Conservation (phyloP, 2,888 invertebrate genomes). For the Exephanes ischioxanthus region DNA sequence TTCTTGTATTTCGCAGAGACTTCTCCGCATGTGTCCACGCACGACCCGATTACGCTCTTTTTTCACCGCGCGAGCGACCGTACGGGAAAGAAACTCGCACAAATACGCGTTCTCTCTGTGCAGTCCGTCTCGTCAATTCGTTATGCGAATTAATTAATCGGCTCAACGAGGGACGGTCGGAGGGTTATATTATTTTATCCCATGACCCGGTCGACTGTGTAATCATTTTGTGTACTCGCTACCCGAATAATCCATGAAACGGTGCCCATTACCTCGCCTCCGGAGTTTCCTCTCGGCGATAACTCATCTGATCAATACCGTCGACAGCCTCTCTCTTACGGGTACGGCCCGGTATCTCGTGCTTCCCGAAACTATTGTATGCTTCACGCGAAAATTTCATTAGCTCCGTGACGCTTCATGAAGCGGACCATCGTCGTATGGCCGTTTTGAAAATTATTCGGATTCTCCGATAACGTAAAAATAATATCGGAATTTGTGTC, state of each 20-base stretch:
- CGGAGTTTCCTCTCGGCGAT: slow-evolving; percentile 19
- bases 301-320: slow-evolving; percentile 48
- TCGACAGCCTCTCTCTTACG: slow-evolving; percentile 13
- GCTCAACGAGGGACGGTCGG: slow-evolving; percentile 20
- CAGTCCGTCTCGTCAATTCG: slow-evolving; percentile 38
- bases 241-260: slow-evolving; percentile 30
- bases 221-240: slow-evolving; percentile 43
- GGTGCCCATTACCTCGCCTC: neutral
- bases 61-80: neutral
- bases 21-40: neutral
- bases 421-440: neutral
- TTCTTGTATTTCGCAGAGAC: neutral
- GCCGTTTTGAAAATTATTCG: neutral
- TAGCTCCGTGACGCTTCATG: neutral
- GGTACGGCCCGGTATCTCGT: neutral
- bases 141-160: slow-evolving; percentile 56
- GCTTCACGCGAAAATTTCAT: neutral
- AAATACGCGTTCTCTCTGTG: neutral
- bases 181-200: slow-evolving; percentile 50
- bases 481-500: neutral
- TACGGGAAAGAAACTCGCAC: slow-evolving; percentile 12
- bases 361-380: slow-evolving; percentile 28
- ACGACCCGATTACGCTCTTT: neutral
- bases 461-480: neutral
- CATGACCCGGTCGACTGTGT: slow-evolving; percentile 32